Conservation (phyloP, 2,888 invertebrate species). For the Pomacea canaliculata region DNA sequence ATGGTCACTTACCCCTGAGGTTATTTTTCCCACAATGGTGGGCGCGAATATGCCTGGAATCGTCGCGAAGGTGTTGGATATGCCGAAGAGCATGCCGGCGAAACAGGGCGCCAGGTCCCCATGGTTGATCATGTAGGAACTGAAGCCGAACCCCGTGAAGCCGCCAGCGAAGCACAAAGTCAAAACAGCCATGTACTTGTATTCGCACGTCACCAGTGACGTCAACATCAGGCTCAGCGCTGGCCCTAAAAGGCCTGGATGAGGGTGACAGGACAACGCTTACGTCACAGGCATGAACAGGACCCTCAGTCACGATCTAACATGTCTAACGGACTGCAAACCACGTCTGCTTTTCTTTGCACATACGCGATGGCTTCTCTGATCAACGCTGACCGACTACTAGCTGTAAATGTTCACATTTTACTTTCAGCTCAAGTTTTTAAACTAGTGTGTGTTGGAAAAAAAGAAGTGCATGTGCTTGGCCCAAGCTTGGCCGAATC, state of each 20-base stretch:
- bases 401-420: too few relatives aligned
- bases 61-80: constrained; percentile 19
- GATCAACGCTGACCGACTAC: too few relatives aligned
- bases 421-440: too few relatives aligned
- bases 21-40: constrained; percentile 5
- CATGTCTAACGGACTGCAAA: neutral
- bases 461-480: too few relatives aligned
- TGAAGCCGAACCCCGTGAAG: constrained; percentile 51
- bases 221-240: constrained; percentile 44
- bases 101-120: constrained; percentile 52
- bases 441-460: too few relatives aligned
- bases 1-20: neutral
- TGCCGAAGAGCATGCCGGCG: constrained; percentile 41
- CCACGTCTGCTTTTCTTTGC: too few relatives aligned
- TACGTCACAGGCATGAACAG: neutral
- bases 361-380: too few relatives aligned
- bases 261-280: neutral
- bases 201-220: constrained; percentile 49
- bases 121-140: constrained; percentile 51
- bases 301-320: neutral
- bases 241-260: constrained; percentile 44
- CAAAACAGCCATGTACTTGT: constrained; percentile 43
- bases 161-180: constrained; percentile 49
- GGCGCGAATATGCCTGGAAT: constrained; percentile 23
- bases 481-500: too few relatives aligned